Evolutionary conservation across 2,113 vertebrate species (phyloP), one percentile per base, ranked within the genome.

Genomic region (Psittacara wagleri): DNA sequence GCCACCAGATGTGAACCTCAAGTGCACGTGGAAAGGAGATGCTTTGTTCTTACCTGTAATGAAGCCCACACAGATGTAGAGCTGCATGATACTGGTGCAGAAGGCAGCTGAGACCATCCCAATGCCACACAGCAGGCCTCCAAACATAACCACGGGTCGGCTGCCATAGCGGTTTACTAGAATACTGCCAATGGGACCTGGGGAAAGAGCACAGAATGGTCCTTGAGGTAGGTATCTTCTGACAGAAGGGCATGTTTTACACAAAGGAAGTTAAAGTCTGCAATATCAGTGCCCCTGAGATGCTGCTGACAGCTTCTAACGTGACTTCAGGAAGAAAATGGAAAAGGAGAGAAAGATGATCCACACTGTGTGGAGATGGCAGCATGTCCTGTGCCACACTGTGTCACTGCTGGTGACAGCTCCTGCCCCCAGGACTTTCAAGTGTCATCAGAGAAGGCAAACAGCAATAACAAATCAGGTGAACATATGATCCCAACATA

Each of bases 101-200:
- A 98, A 98, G 44, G 98, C 97, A 1, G 98, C 98, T 10, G 98
- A 94, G 52, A 98, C 94, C 98, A 99, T 98, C 9, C 97, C 98
- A 44, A 96, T 46, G 8, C 97, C 98, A 92, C 98, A 98, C 92
- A 98, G 95, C 43, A 98, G 88, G 66, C 98, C 98, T 62, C 98
- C 98, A 2, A 96, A 54, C 35, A 98, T 98, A 51, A 99, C 98
- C 62, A 98, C 94, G 0, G 98, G 98, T 22, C 98, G 98, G 94
- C 98, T 99, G 88, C 98, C 98, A 73, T 97, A 98, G 79, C 98
- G 98, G 68, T 95, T 97, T 19, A 98, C 98, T 72, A 98, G 88
- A 70, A 98, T 92, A 46, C 98, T 98, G 98, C 98, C 98, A 51
- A 98, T 86, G 19, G 98, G 98, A 93, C 98, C 98, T 99, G 76